These are phyloP conservation scores for Cataglyphis albicans DNA, from an alignment of 2,888 invertebrate species.

Conservation along the genomic window DNA sequence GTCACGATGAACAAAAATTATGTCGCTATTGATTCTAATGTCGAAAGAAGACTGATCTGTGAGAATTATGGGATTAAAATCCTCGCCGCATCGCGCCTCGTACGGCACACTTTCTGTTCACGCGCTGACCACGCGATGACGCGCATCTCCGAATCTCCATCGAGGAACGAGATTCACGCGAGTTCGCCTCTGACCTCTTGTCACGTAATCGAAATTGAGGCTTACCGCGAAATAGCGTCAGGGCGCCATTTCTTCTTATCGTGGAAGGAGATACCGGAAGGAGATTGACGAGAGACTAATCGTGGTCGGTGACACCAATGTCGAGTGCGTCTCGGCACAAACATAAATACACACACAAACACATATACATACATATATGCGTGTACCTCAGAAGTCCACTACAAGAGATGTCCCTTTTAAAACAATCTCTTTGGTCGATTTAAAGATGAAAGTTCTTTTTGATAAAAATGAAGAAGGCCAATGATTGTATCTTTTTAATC, in stretches of 20 bases:
- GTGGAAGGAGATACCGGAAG: constrained; percentile 4
- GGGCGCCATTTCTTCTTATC: background rate
- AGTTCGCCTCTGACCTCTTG: constrained; percentile 36
- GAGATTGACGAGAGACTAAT: constrained; percentile 24
- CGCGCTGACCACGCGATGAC: constrained; percentile 28
- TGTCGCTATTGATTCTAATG: background rate
- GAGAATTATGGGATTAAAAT: background rate
- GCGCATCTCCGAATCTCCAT: constrained; percentile 13
- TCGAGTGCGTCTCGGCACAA: background rate
- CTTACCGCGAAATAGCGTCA: constrained; percentile 11
- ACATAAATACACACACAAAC: background rate
- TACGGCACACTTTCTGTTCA: background rate
- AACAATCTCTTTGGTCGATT: background rate
- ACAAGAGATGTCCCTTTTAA: constrained; percentile 16
- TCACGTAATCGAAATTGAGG: constrained; percentile 11
- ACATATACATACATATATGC: background rate
- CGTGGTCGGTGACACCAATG: background rate
- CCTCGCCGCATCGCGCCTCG: background rate
- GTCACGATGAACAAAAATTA: background rate
- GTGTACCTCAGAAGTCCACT: background rate
- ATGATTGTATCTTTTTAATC: background rate
- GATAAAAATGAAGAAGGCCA: background rate
- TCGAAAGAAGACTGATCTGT: background rate
- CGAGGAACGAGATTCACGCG: constrained; percentile 3
- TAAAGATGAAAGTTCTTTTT: background rate